Conservation (phyloP, 2,113 vertebrate genomes). For the Lophotis ruficrista region DNA sequence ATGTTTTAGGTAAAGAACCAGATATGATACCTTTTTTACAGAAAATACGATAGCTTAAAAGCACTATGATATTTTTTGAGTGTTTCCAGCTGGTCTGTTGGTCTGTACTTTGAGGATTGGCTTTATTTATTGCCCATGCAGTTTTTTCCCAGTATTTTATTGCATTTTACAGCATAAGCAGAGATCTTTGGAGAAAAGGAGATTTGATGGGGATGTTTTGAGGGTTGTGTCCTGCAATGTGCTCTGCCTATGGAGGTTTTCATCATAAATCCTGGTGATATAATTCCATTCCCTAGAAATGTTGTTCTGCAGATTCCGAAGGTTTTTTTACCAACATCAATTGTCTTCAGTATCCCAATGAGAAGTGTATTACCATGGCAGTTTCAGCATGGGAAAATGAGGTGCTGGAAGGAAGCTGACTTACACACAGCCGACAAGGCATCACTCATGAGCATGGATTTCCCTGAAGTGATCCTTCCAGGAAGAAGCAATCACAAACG, state of each 20-base stretch:
- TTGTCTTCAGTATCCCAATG: background rate
- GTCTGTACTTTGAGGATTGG: background rate
- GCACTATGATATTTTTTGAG: background rate
- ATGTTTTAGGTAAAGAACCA: background rate
- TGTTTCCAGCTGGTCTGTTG: conserved; percentile 30
- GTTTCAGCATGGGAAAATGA: background rate
- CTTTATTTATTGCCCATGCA: background rate
- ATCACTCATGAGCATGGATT: background rate
- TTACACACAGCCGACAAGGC: background rate
- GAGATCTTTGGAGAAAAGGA: background rate
- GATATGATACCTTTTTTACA: background rate
- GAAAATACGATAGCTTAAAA: background rate
- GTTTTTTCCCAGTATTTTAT: background rate
- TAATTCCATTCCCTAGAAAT: background rate
- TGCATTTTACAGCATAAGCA: background rate
- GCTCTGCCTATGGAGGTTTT: background rate
- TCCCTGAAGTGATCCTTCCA: background rate
- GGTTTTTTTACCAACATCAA: background rate
- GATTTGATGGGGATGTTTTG: background rate
- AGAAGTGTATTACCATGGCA: background rate
- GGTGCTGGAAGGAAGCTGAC: background rate
- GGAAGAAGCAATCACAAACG: background rate
- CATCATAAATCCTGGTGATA: background rate
- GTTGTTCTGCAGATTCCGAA: background rate
- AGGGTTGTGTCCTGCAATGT: background rate